A percentile compares a stretch with the other conserved stretches of the same genome.
phyloP scores from a whole-genome alignment of 2,113 vertebrate species.

The Cinclus mexicanus region DNA sequence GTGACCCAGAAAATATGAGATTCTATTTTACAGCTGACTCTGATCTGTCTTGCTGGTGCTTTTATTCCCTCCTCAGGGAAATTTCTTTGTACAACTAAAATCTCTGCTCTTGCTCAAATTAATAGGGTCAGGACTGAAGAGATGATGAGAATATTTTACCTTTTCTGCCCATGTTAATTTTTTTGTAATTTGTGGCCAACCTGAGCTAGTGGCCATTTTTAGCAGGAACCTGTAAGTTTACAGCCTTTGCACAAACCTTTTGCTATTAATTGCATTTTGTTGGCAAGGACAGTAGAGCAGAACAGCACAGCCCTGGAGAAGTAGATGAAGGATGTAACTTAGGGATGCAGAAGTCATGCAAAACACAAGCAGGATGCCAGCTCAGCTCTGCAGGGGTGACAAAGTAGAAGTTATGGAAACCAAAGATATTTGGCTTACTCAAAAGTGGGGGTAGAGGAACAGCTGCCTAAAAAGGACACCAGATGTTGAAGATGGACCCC shows the following conservation, averaged over 20 bases:
- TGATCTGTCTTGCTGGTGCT: not conserved
- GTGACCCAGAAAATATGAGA: conserved; percentile 56
- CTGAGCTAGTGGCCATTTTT: not conserved
- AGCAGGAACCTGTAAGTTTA: not conserved
- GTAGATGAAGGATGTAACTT: not conserved
- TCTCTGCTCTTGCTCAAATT: not conserved
- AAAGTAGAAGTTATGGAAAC: not conserved
- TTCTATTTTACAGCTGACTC: not conserved
- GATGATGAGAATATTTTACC: not conserved
- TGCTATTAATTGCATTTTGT: not conserved
- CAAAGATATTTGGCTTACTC: not conserved
- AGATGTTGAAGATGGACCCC: not conserved
- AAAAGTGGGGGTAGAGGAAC: not conserved
- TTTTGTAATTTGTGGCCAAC: not conserved
- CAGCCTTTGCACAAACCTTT: not conserved
- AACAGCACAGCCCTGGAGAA: not conserved
- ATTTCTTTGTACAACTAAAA: conserved; percentile 13
- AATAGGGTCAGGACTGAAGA: conserved; percentile 4
- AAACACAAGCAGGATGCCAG: not conserved
- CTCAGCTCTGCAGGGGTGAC: not conserved
- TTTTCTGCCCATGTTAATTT: not conserved
- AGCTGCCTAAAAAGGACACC: not conserved
- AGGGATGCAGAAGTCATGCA: not conserved
- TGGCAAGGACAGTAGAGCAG: not conserved
- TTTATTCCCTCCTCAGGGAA: conserved; percentile 8